Evolutionary conservation across 2,888 invertebrate species (phyloP).

Genomic region (Lasioglossum villosulum): DNA sequence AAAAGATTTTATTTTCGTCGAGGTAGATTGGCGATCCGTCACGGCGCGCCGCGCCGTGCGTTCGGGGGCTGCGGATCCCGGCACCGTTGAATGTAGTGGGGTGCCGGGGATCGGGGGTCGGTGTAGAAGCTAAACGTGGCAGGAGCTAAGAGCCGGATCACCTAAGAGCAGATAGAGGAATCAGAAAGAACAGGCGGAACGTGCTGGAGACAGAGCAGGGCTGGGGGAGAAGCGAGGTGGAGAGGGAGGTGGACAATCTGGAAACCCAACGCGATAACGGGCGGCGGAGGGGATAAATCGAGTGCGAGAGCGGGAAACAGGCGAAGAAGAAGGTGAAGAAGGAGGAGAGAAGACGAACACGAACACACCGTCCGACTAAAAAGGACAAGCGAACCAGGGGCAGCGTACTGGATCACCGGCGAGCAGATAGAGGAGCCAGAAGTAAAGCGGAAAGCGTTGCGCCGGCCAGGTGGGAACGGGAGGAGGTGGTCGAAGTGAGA

Average conservation of each 20-base stretch:
- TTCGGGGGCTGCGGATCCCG: background rate
- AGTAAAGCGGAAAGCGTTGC: slow-evolving; percentile 59
- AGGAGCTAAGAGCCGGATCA: slow-evolving; percentile 57
- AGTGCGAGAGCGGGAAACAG: slow-evolving; percentile 13
- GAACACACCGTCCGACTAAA: slow-evolving; percentile 32
- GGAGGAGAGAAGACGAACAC: slow-evolving; percentile 36
- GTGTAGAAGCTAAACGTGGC: slow-evolving; percentile 36
- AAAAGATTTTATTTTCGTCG: background rate
- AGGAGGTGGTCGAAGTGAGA: slow-evolving; percentile 29
- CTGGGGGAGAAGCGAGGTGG: slow-evolving; percentile 9
- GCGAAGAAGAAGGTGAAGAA: slow-evolving; percentile 21
- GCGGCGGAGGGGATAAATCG: slow-evolving; percentile 56
- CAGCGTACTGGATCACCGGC: slow-evolving; percentile 66
- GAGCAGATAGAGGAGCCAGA: slow-evolving; percentile 59
- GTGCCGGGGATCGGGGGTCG: slow-evolving; percentile 6
- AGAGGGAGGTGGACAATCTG: slow-evolving; percentile 51
- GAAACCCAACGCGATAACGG: slow-evolving; percentile 55
- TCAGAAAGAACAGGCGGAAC: slow-evolving; percentile 65
- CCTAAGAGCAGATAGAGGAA: slow-evolving; percentile 64
- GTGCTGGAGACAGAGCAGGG: slow-evolving; percentile 47
- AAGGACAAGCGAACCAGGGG: slow-evolving; percentile 52
- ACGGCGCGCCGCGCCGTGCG: background rate
- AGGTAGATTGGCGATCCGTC: slow-evolving; percentile 2
- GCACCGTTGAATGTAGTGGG: background rate
- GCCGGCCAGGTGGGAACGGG: slow-evolving; percentile 29